These are phyloP conservation scores for Oxyteleia sp. DNA, from an alignment of 2,888 invertebrate genomes.

Conservation along the genomic window DNA sequence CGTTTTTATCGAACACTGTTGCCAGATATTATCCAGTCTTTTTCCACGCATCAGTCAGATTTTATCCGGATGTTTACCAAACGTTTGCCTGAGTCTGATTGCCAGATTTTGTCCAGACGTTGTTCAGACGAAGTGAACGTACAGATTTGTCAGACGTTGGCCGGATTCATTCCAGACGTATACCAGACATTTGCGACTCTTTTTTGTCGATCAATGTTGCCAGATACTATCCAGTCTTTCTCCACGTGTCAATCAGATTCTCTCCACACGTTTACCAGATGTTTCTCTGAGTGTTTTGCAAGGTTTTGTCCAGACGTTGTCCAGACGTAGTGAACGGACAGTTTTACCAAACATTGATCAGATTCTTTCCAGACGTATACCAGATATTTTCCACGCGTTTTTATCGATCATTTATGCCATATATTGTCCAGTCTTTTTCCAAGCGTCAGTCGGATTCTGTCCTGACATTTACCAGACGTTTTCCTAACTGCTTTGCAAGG, in stretches of 20 bases:
- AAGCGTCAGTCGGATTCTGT: too few relatives aligned
- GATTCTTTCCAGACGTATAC: background rate
- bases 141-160: background rate
- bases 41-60: too few relatives aligned
- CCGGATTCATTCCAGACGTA: background rate
- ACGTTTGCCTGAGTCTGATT: too few relatives aligned
- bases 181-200: too few relatives aligned
- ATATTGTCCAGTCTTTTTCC: too few relatives aligned
- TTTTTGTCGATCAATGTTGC: background rate
- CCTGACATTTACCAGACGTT: background rate
- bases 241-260: too few relatives aligned
- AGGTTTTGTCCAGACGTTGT: background rate
- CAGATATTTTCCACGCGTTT: background rate
- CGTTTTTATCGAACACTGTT: too few relatives aligned
- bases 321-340: background rate
- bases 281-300: background rate
- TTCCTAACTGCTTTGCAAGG: background rate
- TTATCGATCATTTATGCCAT: background rate
- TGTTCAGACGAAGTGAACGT: background rate
- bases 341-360: background rate
- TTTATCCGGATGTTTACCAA: too few relatives aligned
- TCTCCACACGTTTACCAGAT: too few relatives aligned
- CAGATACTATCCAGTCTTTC: background rate
- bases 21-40: too few relatives aligned
- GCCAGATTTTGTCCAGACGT: too few relatives aligned